Percentiles rank a stretch among this genome's conserved stretches.
Evolutionary conservation across 2,113 vertebrate genomes (phyloP).

Genomic region (Turnix velox): DNA sequence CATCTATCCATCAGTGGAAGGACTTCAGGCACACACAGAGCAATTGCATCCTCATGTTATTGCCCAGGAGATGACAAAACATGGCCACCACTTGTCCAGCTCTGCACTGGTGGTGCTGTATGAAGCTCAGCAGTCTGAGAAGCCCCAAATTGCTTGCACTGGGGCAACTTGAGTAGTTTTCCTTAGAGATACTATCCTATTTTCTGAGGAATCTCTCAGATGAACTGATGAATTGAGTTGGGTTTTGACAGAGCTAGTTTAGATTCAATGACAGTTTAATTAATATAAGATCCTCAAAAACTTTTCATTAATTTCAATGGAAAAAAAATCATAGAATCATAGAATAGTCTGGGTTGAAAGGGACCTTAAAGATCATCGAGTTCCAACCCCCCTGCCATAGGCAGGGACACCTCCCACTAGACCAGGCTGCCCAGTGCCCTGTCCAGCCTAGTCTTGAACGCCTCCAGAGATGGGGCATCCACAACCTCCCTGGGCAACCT

Average conservation of each 20-base stretch:
- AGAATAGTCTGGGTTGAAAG: no score
- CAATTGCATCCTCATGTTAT: not conserved
- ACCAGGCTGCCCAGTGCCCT: no score
- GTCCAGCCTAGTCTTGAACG: no score
- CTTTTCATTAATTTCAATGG: not conserved
- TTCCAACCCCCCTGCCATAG: no score
- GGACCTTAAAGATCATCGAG: no score
- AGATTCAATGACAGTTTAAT: not conserved
- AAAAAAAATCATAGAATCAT: no score
- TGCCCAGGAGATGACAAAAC: not conserved
- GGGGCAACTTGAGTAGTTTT: not conserved
- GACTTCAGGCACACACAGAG: accelerated
- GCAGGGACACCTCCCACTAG: no score
- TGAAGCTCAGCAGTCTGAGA: not conserved
- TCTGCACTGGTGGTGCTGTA: accelerated
- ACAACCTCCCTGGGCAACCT: no score
- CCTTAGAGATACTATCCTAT: not conserved
- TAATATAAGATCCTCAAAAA: not conserved
- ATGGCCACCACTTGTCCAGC: accelerated
- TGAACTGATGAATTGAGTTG: not conserved
- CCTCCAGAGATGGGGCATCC: no score
- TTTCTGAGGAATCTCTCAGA: not conserved
- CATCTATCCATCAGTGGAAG: accelerated
- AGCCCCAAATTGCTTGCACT: not conserved
- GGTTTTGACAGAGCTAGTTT: not conserved